Evolutionary conservation across 1,140 invertebrate genomes (phyloP), one percentile per base, ranked within the genome.

Genomic region (Cecropterus lyciades): DNA sequence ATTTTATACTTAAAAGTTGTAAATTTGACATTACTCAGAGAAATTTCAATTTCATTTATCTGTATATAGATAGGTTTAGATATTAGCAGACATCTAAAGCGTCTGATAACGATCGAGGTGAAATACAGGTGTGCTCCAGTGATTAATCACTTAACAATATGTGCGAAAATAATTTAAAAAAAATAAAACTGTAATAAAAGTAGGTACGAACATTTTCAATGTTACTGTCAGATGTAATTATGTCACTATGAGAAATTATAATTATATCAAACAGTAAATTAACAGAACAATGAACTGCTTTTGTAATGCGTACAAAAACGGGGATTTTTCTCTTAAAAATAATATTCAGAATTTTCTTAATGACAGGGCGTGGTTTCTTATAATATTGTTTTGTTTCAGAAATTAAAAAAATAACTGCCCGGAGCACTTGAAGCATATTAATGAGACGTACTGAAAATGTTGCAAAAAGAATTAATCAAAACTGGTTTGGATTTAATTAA

Each of bases 381-480:
- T 6, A 55, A 40, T 55, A 55, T 42, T 55, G 15, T 55, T 55
- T 55, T 55, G 52, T 30, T 15, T 11, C 52, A 42, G 15, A 55
- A 55, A 55, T 55, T 55, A 55, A 55, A 42, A 55, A 55, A 37
- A 42, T 16, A 55, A n/a, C 33, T 55, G 52, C 42, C 33, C 10
- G 16, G 16, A 42, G 42, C 52, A 55, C 30, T 55, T 55, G 52
- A 55, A 55, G 52, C 52, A 40, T 55, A 42, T 55, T 55, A 55
- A 40, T 42, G 33, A 42, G 16, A 16, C 14, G 37, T 40, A n/a
- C 14, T 17, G 43, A 16, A 15, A 15, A 45, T 45, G 37, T n/a
- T 40, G 1, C 6, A 14, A 45, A 43, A 45, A 16, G 43, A 45
- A 45, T 14, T 45, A 10, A 16, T 45, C 14, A 45, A 45, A 45